Conservation (phyloP, 64 coral and sea anemone genomes). For the Porites lutea region DNA sequence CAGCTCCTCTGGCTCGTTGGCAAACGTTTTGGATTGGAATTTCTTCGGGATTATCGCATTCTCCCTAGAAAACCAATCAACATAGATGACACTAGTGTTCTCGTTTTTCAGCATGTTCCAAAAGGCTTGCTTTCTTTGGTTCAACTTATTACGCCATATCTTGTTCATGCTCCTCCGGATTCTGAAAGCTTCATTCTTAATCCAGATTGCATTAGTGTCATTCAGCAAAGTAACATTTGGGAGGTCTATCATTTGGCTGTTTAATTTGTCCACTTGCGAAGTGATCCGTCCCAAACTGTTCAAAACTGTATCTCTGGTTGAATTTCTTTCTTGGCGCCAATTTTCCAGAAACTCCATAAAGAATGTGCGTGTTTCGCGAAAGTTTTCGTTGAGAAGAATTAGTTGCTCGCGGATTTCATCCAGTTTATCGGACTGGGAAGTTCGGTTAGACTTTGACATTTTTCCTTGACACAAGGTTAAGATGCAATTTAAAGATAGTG, state of each 20-base stretch:
- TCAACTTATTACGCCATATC: constrained; percentile 29
- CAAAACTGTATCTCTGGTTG: constrained; percentile 23
- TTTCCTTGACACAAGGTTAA: constrained; percentile 2
- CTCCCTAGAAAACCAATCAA: constrained; percentile 42
- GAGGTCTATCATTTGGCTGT: constrained; percentile 25
- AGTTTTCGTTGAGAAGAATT: background rate
- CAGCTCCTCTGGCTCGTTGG: constrained; percentile 17
- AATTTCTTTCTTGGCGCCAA: background rate
- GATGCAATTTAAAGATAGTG: no score
- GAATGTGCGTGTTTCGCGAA: background rate
- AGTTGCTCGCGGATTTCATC: background rate
- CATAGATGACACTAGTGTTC: constrained; percentile 30
- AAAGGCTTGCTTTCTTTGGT: constrained; percentile 41
- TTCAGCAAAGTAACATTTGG: constrained; percentile 32
- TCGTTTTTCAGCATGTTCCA: constrained; percentile 37
- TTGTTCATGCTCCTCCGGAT: constrained; percentile 24
- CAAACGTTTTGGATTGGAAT: constrained; percentile 32
- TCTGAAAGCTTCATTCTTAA: constrained; percentile 38
- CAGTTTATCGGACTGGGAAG: constrained; percentile 3
- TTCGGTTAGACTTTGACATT: background rate
- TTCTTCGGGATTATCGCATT: constrained; percentile 23
- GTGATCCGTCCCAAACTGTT: constrained; percentile 11
- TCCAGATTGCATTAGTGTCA: constrained; percentile 26
- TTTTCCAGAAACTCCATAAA: no score
- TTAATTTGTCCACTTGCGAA: background rate